Evolutionary conservation across 2,113 vertebrate species (phyloP).

Genomic region (Prochilodus magdalenae): DNA sequence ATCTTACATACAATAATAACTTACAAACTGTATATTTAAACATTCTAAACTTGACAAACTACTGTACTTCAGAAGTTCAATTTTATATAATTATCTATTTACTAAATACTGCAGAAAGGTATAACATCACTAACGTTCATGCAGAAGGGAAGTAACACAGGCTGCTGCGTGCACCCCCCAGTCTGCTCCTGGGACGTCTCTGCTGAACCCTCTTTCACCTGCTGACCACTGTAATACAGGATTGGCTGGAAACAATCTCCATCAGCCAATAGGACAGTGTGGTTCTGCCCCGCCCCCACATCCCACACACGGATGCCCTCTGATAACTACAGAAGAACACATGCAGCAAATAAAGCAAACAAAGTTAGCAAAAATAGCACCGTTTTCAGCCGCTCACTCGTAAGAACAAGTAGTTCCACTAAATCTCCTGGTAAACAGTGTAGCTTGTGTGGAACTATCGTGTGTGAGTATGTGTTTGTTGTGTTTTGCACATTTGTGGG

Average conservation of each 20-base stretch:
- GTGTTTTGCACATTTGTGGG: no score
- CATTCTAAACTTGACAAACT: no score
- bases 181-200: conserved; percentile 61
- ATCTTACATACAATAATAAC: not conserved
- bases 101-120: not conserved
- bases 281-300: conserved; percentile 85
- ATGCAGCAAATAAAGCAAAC: conserved; percentile 4
- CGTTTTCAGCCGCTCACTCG: not conserved
- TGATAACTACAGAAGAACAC: conserved; percentile 77
- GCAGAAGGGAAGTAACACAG: conserved; percentile 84
- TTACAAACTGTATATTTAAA: no score
- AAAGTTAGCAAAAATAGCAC: not conserved
- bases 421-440: no score
- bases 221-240: conserved; percentile 91
- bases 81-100: not conserved
- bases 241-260: conserved; percentile 91
- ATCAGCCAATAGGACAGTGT: conserved; percentile 90
- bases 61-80: no score
- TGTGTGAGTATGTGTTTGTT: no score
- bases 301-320: conserved; percentile 88
- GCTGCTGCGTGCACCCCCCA: conserved; percentile 77
- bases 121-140: conserved; percentile 71
- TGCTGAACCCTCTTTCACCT: conserved; percentile 72
- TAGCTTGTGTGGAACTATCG: no score
- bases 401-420: no score